phyloP scores from a whole-genome alignment of 2,113 vertebrate species.

The Ifrita kowaldi region DNA sequence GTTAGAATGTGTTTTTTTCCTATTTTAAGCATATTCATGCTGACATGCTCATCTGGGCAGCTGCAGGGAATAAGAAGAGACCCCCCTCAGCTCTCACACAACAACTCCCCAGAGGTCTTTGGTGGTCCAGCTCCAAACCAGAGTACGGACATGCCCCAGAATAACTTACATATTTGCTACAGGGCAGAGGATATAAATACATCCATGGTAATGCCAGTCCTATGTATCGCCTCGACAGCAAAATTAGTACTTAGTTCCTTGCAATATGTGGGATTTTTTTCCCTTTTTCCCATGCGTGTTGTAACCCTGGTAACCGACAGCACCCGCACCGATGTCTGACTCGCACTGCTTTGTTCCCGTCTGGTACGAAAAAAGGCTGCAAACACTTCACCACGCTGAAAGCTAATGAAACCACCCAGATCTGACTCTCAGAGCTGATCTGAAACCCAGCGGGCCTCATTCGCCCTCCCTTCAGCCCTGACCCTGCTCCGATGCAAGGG shows the following conservation, averaged over 20 bases:
- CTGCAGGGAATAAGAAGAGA: background rate
- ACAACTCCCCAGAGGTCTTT: background rate
- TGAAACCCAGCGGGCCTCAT: rapidly evolving
- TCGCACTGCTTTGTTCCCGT: background rate
- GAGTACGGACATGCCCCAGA: background rate
- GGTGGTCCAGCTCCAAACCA: background rate
- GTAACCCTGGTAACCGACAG: conserved; percentile 19
- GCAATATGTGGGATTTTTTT: background rate
- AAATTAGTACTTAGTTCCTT: background rate
- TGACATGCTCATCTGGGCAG: background rate
- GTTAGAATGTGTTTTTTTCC: background rate
- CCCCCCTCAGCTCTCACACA: background rate
- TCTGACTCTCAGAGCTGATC: background rate
- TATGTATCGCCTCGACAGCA: background rate
- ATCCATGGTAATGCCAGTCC: background rate
- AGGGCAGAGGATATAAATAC: conserved; percentile 13
- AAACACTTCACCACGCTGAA: background rate
- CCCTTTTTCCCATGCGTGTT: background rate
- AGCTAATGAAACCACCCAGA: background rate
- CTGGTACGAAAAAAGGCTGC: background rate
- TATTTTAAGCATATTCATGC: background rate
- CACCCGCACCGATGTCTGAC: background rate
- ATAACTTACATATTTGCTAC: conserved; percentile 6
- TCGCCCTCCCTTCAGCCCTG: background rate
- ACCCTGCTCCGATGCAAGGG: background rate